Evolutionary conservation across 2,113 vertebrate genomes (phyloP).

Genomic region (Bubo blakistoni): DNA sequence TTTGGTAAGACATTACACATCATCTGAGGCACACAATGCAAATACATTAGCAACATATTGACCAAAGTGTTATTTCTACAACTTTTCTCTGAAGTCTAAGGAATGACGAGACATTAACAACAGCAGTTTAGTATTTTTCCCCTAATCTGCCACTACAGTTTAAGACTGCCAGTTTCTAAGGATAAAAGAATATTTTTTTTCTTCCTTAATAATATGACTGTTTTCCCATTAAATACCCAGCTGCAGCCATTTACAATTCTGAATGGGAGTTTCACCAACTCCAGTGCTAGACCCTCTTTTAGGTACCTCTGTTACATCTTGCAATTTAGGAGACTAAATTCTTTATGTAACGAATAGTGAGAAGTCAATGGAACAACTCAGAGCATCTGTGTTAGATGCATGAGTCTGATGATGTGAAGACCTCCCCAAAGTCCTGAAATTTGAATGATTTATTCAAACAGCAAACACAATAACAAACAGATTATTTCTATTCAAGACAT

Average conservation of each 20-base stretch:
- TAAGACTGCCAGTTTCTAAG: not conserved
- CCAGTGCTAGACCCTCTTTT: not conserved
- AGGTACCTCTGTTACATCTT: not conserved
- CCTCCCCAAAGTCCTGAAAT: not conserved
- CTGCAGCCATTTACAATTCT: not conserved
- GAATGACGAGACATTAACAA: conserved; percentile 20
- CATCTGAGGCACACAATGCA: not conserved
- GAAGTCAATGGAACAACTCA: not conserved
- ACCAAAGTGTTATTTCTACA: conserved; percentile 22
- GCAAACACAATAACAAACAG: not conserved
- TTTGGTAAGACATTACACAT: not conserved
- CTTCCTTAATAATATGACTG: not conserved
- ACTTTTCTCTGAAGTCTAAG: conserved; percentile 8
- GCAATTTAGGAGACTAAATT: not conserved
- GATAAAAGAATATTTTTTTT: not conserved
- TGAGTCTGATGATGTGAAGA: not conserved
- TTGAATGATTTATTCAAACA: not conserved
- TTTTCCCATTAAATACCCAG: conserved; percentile 10
- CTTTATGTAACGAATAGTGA: not conserved
- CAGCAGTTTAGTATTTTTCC: conserved; percentile 2
- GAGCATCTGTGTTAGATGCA: not conserved
- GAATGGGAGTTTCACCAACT: not conserved
- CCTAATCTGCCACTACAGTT: not conserved
- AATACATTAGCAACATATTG: conserved; percentile 11
- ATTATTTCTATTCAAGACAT: not conserved